Percentiles rank a stretch among this genome's conserved stretches.
These are phyloP conservation scores for Diachrysia chrysitis DNA, from an alignment of 2,888 invertebrate species.

Conservation along the genomic window DNA sequence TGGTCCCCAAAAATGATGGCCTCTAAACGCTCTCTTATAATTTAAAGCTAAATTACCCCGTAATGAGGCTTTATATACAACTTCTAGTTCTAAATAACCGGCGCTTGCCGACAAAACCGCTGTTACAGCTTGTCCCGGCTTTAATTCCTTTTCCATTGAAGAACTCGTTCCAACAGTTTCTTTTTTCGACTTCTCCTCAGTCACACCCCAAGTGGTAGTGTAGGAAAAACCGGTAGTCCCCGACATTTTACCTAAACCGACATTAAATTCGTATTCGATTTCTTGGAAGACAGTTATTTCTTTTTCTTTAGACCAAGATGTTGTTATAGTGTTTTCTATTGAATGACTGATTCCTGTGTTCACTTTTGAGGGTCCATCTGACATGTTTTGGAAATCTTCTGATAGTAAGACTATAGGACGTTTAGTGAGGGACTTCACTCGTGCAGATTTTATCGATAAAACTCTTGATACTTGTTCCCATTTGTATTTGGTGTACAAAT, in stretches of 20 bases:
- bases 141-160: slow-evolving; percentile 74
- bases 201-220: slow-evolving; percentile 73
- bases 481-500: slow-evolving; percentile 73
- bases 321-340: slow-evolving; percentile 76
- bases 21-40: slow-evolving; percentile 65
- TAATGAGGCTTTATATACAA: slow-evolving; percentile 69
- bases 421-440: slow-evolving; percentile 60
- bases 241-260: slow-evolving; percentile 70
- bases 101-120: slow-evolving; percentile 75
- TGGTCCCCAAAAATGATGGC: slow-evolving; percentile 80
- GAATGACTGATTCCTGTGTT: slow-evolving; percentile 78
- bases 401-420: slow-evolving; percentile 68
- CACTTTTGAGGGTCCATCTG: slow-evolving; percentile 75
- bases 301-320: slow-evolving; percentile 71
- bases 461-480: slow-evolving; percentile 76
- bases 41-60: slow-evolving; percentile 78
- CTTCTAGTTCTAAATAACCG: slow-evolving; percentile 73
- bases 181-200: slow-evolving; percentile 74
- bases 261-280: slow-evolving; percentile 74
- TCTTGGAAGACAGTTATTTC: slow-evolving; percentile 73
- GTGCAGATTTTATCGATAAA: slow-evolving; percentile 68
- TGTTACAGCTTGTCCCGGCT: slow-evolving; percentile 74
- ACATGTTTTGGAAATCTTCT: slow-evolving; percentile 76
- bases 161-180: slow-evolving; percentile 73
- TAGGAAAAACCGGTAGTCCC: slow-evolving; percentile 74